Conservation (phyloP, 2,797 vertebrate genomes). For the Tragelaphus oryx region DNA sequence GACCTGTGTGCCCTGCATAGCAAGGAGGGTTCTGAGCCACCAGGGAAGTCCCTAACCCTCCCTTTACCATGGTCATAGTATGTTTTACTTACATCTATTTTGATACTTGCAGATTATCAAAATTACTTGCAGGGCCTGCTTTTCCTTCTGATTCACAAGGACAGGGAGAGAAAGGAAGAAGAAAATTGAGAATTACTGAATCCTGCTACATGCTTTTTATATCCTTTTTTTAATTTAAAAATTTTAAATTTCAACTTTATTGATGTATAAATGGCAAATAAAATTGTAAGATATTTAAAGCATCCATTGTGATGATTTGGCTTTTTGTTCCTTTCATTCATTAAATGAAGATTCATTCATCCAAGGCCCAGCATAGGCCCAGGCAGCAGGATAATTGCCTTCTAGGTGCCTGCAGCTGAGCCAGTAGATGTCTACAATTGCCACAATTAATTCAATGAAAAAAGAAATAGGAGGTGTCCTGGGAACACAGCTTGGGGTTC, state of each 20-base stretch:
- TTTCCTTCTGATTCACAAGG: background rate
- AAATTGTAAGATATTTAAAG: background rate
- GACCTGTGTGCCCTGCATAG: background rate
- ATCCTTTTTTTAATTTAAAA: background rate
- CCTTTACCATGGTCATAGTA: background rate
- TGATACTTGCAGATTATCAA: background rate
- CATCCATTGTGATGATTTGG: background rate
- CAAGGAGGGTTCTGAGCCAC: background rate
- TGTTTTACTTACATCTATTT: background rate
- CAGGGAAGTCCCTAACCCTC: background rate
- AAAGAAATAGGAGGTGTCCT: rapidly evolving
- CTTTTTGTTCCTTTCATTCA: background rate
- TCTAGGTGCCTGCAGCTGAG: background rate
- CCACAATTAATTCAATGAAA: no score
- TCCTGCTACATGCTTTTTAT: background rate
- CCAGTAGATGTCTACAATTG: no score
- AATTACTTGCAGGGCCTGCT: background rate
- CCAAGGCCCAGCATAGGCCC: background rate
- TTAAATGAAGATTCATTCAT: background rate
- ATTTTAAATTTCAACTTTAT: background rate
- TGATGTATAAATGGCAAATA: background rate
- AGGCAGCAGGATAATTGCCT: background rate
- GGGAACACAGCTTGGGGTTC: background rate
- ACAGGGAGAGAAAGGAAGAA: background rate
- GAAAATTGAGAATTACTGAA: background rate